A percentile compares a stretch with the other conserved stretches of the same genome.
These are phyloP conservation scores for Dryobates pubescens DNA, from an alignment of 2,797 vertebrate species.

Conservation along the genomic window DNA sequence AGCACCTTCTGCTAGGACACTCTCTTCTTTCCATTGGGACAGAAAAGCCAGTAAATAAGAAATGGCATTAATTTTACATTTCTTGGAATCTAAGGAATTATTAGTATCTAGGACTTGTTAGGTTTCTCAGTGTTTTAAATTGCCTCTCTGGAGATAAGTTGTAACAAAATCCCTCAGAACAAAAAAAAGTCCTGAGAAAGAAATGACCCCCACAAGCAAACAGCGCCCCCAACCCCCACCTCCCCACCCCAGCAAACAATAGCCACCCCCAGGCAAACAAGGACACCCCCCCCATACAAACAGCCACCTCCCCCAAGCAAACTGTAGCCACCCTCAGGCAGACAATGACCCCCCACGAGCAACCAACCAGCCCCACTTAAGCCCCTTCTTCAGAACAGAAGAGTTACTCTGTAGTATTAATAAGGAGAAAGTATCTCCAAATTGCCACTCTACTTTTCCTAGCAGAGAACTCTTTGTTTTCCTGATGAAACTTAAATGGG, in stretches of 20 bases:
- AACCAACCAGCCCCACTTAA: neutral
- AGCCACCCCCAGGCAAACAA: no score
- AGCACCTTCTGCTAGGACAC: neutral
- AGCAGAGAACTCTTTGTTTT: neutral
- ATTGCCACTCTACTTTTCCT: neutral
- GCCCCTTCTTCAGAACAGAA: neutral
- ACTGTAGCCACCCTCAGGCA: no score
- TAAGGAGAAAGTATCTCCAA: neutral
- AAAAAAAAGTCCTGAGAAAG: neutral
- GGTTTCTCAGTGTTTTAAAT: neutral
- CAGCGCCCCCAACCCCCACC: no score
- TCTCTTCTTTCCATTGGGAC: neutral
- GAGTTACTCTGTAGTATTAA: neutral
- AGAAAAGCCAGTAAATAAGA: neutral
- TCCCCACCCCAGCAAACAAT: no score
- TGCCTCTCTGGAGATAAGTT: neutral
- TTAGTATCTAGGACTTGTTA: neutral
- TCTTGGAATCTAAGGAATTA: neutral
- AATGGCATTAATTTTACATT: neutral
- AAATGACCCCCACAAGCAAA: no score
- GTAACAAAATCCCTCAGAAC: neutral
- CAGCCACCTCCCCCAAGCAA: no score
- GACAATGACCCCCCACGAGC: no score
- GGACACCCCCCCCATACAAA: no score
- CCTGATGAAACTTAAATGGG: neutral